Percentiles rank a stretch among this genome's conserved stretches.
These are phyloP conservation scores for Zoanthus sociatus DNA, from an alignment of 92 coral and sea anemone genomes.

Conservation along the genomic window DNA sequence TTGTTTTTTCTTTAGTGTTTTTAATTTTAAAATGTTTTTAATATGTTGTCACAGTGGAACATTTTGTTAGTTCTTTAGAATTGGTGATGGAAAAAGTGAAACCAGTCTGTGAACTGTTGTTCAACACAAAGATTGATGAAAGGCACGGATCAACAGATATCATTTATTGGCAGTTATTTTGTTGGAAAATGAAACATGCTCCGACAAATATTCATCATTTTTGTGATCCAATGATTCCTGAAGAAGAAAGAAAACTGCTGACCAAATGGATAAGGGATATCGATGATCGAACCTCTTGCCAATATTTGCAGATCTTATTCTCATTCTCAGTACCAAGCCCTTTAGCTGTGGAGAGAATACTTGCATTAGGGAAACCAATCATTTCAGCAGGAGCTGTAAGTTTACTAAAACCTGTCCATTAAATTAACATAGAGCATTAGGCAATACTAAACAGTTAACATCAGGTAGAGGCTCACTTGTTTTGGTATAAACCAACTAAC, in stretches of 20 bases:
- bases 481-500: too few relatives aligned
- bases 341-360: constrained; percentile 71
- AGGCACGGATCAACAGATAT: constrained; percentile 56
- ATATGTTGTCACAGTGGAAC: too few relatives aligned
- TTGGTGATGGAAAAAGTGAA: neutral
- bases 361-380: constrained; percentile 57
- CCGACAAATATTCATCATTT: constrained; percentile 75
- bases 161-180: constrained; percentile 74
- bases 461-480: too few relatives aligned
- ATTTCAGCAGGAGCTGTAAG: constrained; percentile 96
- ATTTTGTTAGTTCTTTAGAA: neutral
- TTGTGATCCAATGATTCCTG: constrained; percentile 68
- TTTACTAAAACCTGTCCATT: neutral
- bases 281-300: constrained; percentile 84
- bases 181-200: constrained; percentile 84
- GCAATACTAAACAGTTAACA: too few relatives aligned
- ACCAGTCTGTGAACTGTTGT: constrained; percentile 9
- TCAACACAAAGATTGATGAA: constrained; percentile 44
- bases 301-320: constrained; percentile 83
- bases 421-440: too few relatives aligned
- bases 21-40: too few relatives aligned
- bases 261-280: constrained; percentile 84
- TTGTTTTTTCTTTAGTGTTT: too few relatives aligned
- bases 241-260: constrained; percentile 57
- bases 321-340: constrained; percentile 84